These are phyloP conservation scores for Sula dactylatra DNA, from an alignment of 2,113 vertebrate genomes.

Conservation along the genomic window DNA sequence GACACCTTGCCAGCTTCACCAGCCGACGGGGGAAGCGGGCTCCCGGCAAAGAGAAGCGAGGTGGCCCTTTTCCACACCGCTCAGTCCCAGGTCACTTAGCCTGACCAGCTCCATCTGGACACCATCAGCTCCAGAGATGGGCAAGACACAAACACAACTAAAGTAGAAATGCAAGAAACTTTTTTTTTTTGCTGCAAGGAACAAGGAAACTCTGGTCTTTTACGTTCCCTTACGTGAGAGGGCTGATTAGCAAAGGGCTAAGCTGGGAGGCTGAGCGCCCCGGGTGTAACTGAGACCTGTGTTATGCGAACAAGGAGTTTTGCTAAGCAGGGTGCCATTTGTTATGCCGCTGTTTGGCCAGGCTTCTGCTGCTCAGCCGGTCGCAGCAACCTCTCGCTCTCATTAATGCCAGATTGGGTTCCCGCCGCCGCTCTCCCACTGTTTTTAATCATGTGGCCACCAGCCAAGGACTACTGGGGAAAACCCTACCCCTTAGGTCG, in stretches of 20 bases:
- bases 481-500: not conserved
- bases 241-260: not conserved
- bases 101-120: not conserved
- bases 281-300: not conserved
- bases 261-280: not conserved
- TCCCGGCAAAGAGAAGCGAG: not conserved
- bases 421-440: not conserved
- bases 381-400: not conserved
- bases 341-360: not conserved
- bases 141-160: not conserved
- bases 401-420: conserved; percentile 36
- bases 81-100: not conserved
- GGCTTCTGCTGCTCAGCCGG: not conserved
- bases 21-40: not conserved
- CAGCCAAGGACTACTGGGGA: conserved; percentile 14
- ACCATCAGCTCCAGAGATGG: not conserved
- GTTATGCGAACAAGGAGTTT: not conserved
- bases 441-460: conserved; percentile 19
- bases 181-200: not conserved
- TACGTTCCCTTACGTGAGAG: not conserved
- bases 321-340: not conserved
- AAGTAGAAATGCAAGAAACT: not conserved
- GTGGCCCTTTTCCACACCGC: not conserved
- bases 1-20: not conserved
- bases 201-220: not conserved